Evolutionary conservation across 2,797 vertebrate genomes (phyloP).

Genomic region (Pangasius larnaudii): DNA sequence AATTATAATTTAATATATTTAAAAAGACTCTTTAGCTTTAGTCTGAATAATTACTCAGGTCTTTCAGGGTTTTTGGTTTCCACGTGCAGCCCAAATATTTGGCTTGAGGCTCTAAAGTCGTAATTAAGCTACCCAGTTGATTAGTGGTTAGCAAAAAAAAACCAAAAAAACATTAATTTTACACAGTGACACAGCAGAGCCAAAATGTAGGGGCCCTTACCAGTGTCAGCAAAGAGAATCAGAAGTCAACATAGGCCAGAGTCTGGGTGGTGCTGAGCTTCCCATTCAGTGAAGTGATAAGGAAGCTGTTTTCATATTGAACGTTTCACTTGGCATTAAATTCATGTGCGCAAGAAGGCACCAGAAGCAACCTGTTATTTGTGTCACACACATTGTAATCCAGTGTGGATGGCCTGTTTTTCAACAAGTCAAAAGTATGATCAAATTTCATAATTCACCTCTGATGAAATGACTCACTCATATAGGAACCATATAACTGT

Average conservation of each 20-base stretch:
- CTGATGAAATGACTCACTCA: background rate
- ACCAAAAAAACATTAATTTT: constrained; percentile 12
- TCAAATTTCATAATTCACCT: background rate
- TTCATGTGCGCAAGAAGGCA: background rate
- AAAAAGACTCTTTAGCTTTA: background rate
- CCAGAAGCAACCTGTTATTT: background rate
- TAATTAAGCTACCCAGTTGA: constrained; percentile 19
- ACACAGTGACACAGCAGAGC: constrained; percentile 6
- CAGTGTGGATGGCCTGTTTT: background rate
- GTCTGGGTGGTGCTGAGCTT: constrained; percentile 4
- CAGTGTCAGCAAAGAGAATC: constrained; percentile 20
- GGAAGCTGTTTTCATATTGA: constrained; percentile 1
- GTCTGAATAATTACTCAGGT: background rate
- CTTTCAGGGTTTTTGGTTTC: constrained; percentile 6
- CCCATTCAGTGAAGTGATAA: constrained; percentile 9
- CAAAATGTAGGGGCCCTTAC: background rate
- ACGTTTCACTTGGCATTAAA: constrained; percentile 16
- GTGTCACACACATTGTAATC: background rate
- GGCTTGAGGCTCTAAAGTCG: background rate
- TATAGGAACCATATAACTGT: background rate
- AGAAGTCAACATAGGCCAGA: constrained; percentile 10
- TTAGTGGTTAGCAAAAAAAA: constrained; percentile 26
- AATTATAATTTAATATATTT: background rate
- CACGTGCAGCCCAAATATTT: constrained; percentile 30
- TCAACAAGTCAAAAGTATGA: background rate